These are phyloP conservation scores for Hystrix cristata DNA, from an alignment of 2,113 vertebrate species.

Conservation along the genomic window DNA sequence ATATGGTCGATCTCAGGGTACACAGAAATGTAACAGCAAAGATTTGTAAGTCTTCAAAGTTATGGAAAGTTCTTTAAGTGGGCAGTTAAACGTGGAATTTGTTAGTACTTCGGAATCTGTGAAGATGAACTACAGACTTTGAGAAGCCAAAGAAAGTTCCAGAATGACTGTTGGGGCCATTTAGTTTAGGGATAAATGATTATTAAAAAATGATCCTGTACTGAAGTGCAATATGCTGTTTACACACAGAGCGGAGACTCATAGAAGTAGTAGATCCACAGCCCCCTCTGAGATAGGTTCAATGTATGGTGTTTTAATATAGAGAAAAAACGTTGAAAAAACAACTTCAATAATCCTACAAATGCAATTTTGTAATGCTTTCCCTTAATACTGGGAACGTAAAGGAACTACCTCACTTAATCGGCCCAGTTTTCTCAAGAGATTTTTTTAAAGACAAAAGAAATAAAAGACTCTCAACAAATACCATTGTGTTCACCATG, in stretches of 20 bases:
- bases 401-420: neutral
- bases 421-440: neutral
- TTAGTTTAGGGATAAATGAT: neutral
- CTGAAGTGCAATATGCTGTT: neutral
- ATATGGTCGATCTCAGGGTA: neutral
- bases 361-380: neutral
- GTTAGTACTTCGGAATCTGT: neutral
- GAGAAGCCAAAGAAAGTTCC: neutral
- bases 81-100: constrained; percentile 57
- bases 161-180: neutral
- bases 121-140: neutral
- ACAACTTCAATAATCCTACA: neutral
- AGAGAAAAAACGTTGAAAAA: neutral
- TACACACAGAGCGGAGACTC: neutral
- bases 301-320: neutral
- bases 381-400: neutral
- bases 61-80: neutral
- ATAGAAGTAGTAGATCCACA: neutral
- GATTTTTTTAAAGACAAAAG: neutral
- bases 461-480: neutral
- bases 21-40: constrained; percentile 30
- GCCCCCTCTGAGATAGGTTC: neutral
- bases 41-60: constrained; percentile 25
- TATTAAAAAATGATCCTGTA: neutral
- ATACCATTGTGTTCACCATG: neutral